Evolutionary conservation across 2,888 invertebrate species (phyloP).

Genomic region (Leistus spinibarbis): DNA sequence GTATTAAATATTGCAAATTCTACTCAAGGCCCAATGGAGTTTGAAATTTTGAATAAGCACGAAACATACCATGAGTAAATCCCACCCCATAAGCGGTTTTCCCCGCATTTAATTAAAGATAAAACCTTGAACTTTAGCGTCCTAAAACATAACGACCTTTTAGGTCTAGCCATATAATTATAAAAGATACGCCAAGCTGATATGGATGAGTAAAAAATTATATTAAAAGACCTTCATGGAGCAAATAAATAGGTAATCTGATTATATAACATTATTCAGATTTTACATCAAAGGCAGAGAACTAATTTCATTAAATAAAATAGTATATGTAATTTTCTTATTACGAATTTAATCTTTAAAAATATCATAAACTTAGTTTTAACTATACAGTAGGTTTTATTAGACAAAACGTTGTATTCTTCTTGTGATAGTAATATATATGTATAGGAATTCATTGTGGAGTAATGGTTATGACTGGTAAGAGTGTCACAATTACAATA

Average conservation of each 20-base stretch:
- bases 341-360: no score
- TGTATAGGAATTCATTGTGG: neutral
- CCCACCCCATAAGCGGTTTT: constrained; percentile 11
- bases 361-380: no score
- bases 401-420: no score
- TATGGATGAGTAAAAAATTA: neutral
- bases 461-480: neutral
- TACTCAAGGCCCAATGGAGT: no score
- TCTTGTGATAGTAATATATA: no score
- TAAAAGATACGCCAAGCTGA: constrained; percentile 10
- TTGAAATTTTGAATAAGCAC: no score
- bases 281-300: no score
- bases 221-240: neutral
- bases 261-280: no score
- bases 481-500: neutral
- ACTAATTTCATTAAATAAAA: no score
- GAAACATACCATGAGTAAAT: no score
- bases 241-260: neutral
- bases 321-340: no score
- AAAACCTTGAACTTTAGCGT: constrained; percentile 25
- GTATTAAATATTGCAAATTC: neutral
- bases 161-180: constrained; percentile 20
- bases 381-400: neutral
- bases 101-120: constrained; percentile 29
- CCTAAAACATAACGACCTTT: constrained; percentile 24